Conservation (phyloP, 2,113 vertebrate species). For the Bos javanicus region DNA sequence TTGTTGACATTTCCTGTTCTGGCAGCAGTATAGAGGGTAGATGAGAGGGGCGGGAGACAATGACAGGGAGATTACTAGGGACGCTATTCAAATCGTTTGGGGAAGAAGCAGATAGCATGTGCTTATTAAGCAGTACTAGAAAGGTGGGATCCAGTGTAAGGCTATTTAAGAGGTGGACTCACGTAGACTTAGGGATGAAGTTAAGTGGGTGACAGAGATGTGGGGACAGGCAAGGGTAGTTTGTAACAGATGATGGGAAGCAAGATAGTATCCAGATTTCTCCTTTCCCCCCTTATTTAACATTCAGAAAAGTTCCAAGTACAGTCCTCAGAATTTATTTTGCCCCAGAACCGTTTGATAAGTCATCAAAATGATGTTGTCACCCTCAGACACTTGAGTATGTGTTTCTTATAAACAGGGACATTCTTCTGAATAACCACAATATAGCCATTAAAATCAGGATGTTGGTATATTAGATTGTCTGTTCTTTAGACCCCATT, state of each 20-base stretch:
- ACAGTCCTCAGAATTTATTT: not conserved
- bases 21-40: not conserved
- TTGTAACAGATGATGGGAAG: not conserved
- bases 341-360: not conserved
- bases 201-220: not conserved
- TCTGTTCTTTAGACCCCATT: not conserved
- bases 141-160: not conserved
- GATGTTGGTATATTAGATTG: not conserved
- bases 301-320: not conserved
- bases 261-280: not conserved
- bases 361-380: not conserved
- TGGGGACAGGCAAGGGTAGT: not conserved
- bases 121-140: not conserved
- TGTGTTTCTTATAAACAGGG: not conserved
- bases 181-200: not conserved
- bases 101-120: not conserved
- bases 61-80: not conserved
- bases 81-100: not conserved
- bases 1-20: not conserved
- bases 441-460: not conserved
- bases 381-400: not conserved
- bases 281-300: not conserved
- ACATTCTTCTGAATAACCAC: not conserved
- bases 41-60: not conserved
- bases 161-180: not conserved